phyloP scores from a whole-genome alignment of 2,797 vertebrate genomes.

The Botia almorhae region DNA sequence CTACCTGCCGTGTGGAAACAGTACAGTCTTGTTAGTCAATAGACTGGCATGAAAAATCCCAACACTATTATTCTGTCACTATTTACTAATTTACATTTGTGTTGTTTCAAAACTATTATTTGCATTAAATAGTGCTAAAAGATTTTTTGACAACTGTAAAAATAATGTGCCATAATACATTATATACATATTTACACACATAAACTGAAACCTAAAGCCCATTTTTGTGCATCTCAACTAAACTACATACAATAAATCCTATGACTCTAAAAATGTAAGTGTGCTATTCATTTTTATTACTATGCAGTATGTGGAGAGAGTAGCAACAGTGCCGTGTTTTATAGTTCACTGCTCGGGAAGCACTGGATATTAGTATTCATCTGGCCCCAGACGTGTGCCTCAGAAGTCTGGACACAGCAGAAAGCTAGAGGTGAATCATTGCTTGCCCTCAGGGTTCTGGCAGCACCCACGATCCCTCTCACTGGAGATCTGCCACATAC shows the following conservation, averaged over 20 bases:
- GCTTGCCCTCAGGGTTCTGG: conserved; percentile 43
- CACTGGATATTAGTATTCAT: conserved; percentile 43
- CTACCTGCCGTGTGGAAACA: background rate
- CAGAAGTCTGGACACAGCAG: conserved; percentile 48
- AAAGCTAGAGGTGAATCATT: conserved; percentile 52
- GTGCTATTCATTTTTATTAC: conserved; percentile 28
- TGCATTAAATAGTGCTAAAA: too few relatives aligned
- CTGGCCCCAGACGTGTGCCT: conserved; percentile 31
- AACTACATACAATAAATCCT: conserved; percentile 17
- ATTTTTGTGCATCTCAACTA: background rate
- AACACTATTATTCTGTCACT: too few relatives aligned
- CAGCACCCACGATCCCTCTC: conserved; percentile 45
- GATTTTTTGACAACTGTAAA: too few relatives aligned
- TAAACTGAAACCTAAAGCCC: background rate
- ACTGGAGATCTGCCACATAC: conserved; percentile 40
- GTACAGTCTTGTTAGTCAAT: background rate
- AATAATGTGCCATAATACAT: too few relatives aligned
- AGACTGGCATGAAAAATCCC: background rate
- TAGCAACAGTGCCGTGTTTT: background rate
- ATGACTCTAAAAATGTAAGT: conserved; percentile 19
- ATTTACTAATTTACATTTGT: too few relatives aligned
- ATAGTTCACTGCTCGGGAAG: conserved; percentile 16
- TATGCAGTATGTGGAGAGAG: background rate
- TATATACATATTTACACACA: background rate
- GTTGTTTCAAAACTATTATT: too few relatives aligned